Conservation (phyloP, 2,113 vertebrate species). For the Takifugu bimaculatus region DNA sequence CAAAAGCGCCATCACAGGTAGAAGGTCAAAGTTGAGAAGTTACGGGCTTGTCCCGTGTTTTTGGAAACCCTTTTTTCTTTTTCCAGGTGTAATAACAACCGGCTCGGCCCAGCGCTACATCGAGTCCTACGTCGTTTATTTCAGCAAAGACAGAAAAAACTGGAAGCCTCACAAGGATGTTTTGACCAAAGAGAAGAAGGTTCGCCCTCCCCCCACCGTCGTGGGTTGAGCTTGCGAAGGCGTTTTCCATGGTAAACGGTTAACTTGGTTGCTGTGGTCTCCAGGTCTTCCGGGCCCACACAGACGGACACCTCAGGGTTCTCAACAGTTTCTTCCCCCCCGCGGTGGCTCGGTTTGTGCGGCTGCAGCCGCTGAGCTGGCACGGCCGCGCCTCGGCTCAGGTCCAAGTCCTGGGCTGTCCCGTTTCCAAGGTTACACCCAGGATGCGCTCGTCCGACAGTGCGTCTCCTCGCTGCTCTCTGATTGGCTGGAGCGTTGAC, state of each 20-base stretch:
- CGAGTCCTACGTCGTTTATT: conserved; percentile 71
- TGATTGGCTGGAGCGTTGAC: background rate
- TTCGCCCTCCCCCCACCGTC: conserved; percentile 26
- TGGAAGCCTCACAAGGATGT: conserved; percentile 79
- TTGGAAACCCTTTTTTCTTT: background rate
- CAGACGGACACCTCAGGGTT: conserved; percentile 65
- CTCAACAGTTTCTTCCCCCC: conserved; percentile 80
- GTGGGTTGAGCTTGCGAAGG: background rate
- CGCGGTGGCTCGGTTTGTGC: conserved; percentile 75
- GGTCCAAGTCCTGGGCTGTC: conserved; percentile 79
- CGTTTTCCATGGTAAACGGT: conserved; percentile 11
- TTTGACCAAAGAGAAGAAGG: conserved; percentile 77
- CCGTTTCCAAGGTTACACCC: conserved; percentile 37
- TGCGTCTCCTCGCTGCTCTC: conserved; percentile 2
- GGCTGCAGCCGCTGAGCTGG: conserved; percentile 74
- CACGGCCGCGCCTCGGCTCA: conserved; percentile 62
- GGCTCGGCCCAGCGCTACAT: conserved; percentile 73
- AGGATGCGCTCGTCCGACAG: conserved; percentile 29
- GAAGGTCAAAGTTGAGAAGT: too few species aligned
- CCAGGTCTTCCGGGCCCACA: conserved; percentile 80
- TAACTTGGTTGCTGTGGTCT: conserved; percentile 13
- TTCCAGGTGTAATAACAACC: conserved; percentile 76
- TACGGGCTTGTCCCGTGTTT: background rate
- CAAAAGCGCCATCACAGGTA: conserved; percentile 80
- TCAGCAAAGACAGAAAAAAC: conserved; percentile 77